These are phyloP conservation scores for Chloroceryle amazona DNA, from an alignment of 2,797 vertebrate genomes.

Conservation along the genomic window DNA sequence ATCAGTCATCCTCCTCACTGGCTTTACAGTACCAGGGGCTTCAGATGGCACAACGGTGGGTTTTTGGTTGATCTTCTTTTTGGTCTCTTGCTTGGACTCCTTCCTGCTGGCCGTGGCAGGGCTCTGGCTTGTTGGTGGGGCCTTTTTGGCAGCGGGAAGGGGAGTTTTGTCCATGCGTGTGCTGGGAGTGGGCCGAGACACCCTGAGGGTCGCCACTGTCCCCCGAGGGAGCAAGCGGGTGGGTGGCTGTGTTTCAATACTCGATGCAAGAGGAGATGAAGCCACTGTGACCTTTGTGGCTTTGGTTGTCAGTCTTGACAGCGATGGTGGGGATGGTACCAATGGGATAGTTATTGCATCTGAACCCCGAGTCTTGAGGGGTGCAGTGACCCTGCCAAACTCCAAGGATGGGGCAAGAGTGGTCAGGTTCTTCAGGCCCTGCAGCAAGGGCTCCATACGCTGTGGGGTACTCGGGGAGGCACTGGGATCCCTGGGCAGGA, in stretches of 20 bases:
- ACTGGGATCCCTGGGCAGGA: slow-evolving; percentile 81
- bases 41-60: neutral
- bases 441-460: slow-evolving; percentile 53
- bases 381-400: slow-evolving; percentile 8
- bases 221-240: neutral
- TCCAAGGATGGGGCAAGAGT: slow-evolving; percentile 29
- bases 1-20: slow-evolving; percentile 27
- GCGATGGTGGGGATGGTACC: neutral
- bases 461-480: slow-evolving; percentile 22
- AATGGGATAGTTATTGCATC: neutral
- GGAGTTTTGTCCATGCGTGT: neutral
- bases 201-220: neutral
- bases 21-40: neutral
- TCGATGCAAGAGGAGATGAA: neutral
- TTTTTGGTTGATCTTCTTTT: slow-evolving; percentile 68
- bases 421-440: slow-evolving; percentile 79
- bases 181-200: neutral
- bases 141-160: neutral
- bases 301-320: slow-evolving; percentile 27
- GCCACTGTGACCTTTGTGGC: neutral
- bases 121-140: neutral
- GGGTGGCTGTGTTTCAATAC: neutral
- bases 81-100: slow-evolving; percentile 52
- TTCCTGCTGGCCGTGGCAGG: slow-evolving; percentile 33
- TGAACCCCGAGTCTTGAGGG: neutral